Evolutionary conservation across 2,113 vertebrate species (phyloP).

Genomic region (Daubentonia madagascariensis): DNA sequence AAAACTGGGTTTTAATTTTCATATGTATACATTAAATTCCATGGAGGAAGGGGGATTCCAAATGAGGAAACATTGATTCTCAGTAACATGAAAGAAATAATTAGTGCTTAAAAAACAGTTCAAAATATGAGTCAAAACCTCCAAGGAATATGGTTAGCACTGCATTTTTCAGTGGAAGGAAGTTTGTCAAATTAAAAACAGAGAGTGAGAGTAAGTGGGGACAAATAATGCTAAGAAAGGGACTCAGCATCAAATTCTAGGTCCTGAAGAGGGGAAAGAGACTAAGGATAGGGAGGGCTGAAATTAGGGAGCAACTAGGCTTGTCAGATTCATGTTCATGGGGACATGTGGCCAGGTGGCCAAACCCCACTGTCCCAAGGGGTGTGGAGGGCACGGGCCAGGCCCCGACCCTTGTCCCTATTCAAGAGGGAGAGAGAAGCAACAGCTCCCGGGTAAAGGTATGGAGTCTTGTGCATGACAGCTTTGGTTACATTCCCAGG

Average conservation of each 20-base stretch:
- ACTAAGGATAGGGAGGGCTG: background rate
- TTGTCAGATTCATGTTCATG: rapidly evolving
- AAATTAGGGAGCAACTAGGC: too few species aligned
- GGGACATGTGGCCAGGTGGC: too few species aligned
- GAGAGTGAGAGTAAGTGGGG: background rate
- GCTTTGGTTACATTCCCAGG: background rate
- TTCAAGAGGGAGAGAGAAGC: background rate
- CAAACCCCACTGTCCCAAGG: background rate
- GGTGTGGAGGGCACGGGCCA: rapidly evolving
- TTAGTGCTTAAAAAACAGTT: constrained; percentile 58
- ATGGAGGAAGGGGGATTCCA: constrained; percentile 1
- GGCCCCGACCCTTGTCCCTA: rapidly evolving
- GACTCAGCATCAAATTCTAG: background rate
- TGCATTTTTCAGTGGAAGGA: constrained; percentile 46
- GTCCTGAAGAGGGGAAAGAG: background rate
- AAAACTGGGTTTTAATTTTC: constrained; percentile 66
- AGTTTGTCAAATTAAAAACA: constrained; percentile 13
- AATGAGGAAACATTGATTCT: constrained; percentile 43
- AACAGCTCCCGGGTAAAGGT: background rate
- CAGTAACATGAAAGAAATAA: constrained; percentile 63
- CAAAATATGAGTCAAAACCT: constrained; percentile 46
- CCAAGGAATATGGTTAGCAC: constrained; percentile 38
- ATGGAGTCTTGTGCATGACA: rapidly evolving
- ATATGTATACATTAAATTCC: constrained; percentile 63
- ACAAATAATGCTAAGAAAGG: background rate